phyloP scores from a whole-genome alignment of 1,140 invertebrate species.

The Aphaenogaster ashmeadi region DNA sequence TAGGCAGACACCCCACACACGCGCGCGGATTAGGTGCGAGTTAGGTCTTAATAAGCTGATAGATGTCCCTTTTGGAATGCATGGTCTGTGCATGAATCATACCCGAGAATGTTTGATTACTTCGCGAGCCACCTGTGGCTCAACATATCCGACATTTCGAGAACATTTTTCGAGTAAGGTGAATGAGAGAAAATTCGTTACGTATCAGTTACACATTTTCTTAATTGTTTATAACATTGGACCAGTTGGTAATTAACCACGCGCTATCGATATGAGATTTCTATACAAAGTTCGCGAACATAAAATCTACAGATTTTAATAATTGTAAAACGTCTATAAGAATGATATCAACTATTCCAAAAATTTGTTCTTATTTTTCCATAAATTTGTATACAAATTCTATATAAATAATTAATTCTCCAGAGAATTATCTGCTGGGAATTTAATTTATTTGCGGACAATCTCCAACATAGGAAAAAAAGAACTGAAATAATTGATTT shows the following conservation, averaged over 20 bases:
- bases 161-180: not conserved
- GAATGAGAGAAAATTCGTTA: not conserved
- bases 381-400: not conserved
- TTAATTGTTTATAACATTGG: not conserved
- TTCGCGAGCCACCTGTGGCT: constrained; percentile 56
- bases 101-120: constrained; percentile 46
- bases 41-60: constrained; percentile 64
- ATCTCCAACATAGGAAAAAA: not conserved
- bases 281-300: not conserved
- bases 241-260: not conserved
- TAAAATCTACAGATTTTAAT: not conserved
- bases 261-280: not conserved
- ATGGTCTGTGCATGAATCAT: constrained; percentile 54
- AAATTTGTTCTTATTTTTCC: not conserved
- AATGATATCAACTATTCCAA: not conserved
- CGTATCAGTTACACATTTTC: not conserved
- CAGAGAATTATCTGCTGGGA: not conserved
- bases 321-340: not conserved
- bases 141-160: constrained; percentile 12
- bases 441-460: not conserved
- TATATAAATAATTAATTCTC: constrained; percentile 3
- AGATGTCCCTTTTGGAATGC: constrained; percentile 59
- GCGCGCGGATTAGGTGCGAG: constrained; percentile 6
- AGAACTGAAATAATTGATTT: not conserved
- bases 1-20: constrained; percentile 7